These are phyloP conservation scores for Amphiprion percula DNA, from an alignment of 2,113 vertebrate species.

Conservation along the genomic window DNA sequence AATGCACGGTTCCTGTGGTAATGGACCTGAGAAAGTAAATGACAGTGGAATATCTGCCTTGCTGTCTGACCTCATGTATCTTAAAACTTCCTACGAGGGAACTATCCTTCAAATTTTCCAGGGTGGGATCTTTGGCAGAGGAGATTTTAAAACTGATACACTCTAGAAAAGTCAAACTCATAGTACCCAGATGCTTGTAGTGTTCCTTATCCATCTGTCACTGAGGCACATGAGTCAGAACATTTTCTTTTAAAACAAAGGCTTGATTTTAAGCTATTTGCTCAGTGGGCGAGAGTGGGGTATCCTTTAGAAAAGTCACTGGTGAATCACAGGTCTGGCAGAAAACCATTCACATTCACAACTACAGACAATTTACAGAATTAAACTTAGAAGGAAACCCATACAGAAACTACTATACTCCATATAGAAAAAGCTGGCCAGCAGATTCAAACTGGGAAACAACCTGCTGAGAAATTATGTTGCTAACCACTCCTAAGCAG, in stretches of 20 bases:
- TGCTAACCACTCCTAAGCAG: no score
- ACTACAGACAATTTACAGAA: background rate
- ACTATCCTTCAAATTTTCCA: slow-evolving; percentile 62
- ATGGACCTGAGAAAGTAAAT: slow-evolving; percentile 18
- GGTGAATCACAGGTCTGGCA: background rate
- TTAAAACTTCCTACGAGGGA: slow-evolving; percentile 41
- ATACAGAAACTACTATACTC: background rate
- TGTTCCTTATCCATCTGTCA: slow-evolving; percentile 20
- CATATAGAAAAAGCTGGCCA: background rate
- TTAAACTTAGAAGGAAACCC: background rate
- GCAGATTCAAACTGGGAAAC: background rate
- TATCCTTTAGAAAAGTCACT: background rate
- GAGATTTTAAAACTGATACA: slow-evolving; percentile 19
- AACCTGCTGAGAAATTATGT: no score
- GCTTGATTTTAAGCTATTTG: background rate
- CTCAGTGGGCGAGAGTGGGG: background rate
- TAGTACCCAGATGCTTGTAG: slow-evolving; percentile 36
- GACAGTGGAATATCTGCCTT: slow-evolving; percentile 44
- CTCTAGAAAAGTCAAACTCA: slow-evolving; percentile 47
- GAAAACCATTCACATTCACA: background rate
- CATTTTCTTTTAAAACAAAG: slow-evolving; percentile 20
- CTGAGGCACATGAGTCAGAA: background rate
- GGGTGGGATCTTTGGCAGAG: slow-evolving; percentile 54
- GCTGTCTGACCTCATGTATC: slow-evolving; percentile 53
- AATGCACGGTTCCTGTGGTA: slow-evolving; percentile 24